Evolutionary conservation across 1,140 invertebrate genomes (phyloP).

Genomic region (Capitella teleta): DNA sequence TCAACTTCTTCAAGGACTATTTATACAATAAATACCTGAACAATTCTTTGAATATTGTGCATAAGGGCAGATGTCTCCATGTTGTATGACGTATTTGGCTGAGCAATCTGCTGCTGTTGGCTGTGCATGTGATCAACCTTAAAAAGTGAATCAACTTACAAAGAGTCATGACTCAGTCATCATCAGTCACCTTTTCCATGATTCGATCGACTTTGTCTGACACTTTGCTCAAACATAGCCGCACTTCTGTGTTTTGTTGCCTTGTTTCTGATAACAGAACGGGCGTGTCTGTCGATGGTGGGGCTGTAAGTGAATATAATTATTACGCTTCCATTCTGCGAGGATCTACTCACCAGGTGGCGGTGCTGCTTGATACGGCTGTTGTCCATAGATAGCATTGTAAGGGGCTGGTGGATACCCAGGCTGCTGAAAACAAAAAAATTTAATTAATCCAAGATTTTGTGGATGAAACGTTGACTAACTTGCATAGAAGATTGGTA

Average conservation of each 20-base stretch:
- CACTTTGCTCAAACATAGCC: not conserved
- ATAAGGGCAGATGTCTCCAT: not conserved
- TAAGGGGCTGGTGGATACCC: not conserved
- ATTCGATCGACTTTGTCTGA: slow-evolving; percentile 3
- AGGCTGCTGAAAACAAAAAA: not conserved
- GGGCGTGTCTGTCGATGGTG: too few species aligned
- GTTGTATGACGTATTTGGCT: not conserved
- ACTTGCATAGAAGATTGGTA: too few species aligned
- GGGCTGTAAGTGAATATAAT: too few species aligned
- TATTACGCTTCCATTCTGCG: too few species aligned
- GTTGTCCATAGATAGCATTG: not conserved
- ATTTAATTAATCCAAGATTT: not conserved
- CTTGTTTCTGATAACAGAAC: slow-evolving; percentile 1
- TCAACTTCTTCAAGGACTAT: not conserved
- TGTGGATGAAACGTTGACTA: too few species aligned
- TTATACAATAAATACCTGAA: not conserved
- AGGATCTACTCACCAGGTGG: not conserved
- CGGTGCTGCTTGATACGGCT: not conserved
- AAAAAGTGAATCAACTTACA: not conserved
- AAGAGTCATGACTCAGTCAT: not conserved
- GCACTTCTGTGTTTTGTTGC: not conserved
- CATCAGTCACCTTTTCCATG: not conserved
- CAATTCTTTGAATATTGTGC: not conserved
- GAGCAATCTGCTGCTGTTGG: not conserved
- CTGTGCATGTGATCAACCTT: not conserved